These are phyloP conservation scores for Lipotes vexillifer DNA, from an alignment of 2,113 vertebrate genomes.

Conservation along the genomic window DNA sequence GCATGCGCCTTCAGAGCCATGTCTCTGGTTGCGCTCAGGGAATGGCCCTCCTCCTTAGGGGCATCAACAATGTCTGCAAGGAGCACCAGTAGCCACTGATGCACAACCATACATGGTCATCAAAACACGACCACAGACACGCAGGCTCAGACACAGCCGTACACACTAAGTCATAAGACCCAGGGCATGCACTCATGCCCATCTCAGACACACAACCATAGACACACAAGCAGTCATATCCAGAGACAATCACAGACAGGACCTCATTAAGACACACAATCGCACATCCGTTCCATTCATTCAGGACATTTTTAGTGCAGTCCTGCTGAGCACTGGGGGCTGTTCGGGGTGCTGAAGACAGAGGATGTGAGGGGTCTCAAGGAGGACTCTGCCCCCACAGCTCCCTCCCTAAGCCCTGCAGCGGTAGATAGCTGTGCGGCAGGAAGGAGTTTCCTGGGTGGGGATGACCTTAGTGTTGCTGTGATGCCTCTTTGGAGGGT, in stretches of 20 bases:
- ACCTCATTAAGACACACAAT: not conserved
- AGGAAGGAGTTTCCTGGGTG: not conserved
- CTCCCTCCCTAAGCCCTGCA: not conserved
- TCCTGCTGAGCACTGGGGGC: not conserved
- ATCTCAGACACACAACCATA: not conserved
- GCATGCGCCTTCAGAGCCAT: not conserved
- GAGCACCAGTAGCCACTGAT: not conserved
- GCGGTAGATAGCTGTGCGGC: not conserved
- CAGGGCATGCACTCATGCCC: not conserved
- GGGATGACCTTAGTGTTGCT: conserved; percentile 38
- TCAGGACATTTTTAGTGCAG: not conserved
- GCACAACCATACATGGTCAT: not conserved
- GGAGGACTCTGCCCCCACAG: not conserved
- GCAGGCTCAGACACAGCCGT: not conserved
- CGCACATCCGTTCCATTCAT: not conserved
- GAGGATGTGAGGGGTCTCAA: accelerated
- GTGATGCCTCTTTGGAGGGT: conserved; percentile 17
- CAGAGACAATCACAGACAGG: not conserved
- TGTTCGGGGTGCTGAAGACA: not conserved
- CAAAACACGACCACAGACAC: not conserved
- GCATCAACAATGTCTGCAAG: not conserved
- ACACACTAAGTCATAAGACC: not conserved
- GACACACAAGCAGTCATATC: not conserved
- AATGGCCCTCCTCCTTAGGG: not conserved
- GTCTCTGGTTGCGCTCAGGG: not conserved